These are phyloP conservation scores for Aphaenogaster rudis DNA, from an alignment of 1,140 invertebrate species.

Conservation along the genomic window DNA sequence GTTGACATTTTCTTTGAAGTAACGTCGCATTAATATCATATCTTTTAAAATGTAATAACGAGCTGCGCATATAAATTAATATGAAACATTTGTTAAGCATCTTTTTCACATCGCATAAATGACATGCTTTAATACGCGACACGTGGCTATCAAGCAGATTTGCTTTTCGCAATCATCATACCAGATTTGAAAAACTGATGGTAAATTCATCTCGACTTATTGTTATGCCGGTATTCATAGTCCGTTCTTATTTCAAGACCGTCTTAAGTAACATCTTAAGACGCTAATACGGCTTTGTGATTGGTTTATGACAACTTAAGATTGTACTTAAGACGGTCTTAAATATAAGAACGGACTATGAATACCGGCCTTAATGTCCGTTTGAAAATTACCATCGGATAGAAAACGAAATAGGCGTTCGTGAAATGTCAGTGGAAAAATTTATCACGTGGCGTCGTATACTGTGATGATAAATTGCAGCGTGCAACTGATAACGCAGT, in stretches of 20 bases:
- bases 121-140: neutral
- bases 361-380: neutral
- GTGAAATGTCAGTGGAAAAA: conserved; percentile 24
- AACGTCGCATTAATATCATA: neutral
- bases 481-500: conserved; percentile 14
- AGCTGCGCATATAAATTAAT: neutral
- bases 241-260: too few species aligned
- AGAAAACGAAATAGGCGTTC: neutral
- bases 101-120: neutral
- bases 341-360: too few species aligned
- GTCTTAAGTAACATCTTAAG: too few species aligned
- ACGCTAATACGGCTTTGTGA: too few species aligned
- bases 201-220: neutral
- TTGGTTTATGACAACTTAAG: too few species aligned
- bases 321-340: too few species aligned
- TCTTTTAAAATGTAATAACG: neutral
- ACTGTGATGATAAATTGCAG: conserved; percentile 1
- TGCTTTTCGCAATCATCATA: conserved; percentile 2
- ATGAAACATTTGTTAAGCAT: neutral
- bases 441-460: neutral
- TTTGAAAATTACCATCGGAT: conserved; percentile 7
- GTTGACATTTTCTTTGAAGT: neutral
- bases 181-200: neutral
- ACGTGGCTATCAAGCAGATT: neutral
- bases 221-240: too few species aligned